Base-by-base conservation (phyloP, 1,140 invertebrate genomes). In the Drosophila willistoni region DNA sequence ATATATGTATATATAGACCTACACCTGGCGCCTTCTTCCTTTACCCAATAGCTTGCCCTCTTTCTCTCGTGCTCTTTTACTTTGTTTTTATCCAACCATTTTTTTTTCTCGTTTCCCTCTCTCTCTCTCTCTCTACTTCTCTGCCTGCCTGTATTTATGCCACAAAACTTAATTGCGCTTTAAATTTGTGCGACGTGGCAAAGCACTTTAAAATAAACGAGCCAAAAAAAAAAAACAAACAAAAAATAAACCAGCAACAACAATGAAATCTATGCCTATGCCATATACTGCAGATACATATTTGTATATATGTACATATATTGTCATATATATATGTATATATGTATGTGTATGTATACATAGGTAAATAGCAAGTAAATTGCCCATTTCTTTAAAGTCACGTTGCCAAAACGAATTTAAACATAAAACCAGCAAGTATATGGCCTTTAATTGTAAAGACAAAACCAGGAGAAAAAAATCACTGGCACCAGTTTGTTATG, bases 161-260 rank as follows among this genome's bases (percentile, higher is more conserved):
- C 74, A 56, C 74, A 77, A 77, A 77, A 77, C 61, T 77, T 77
- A 77, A 77, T 77, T 77, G 74, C 73, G 67, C 73, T 77, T 77
- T 76, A 76, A 76, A 76, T 76, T 76, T 68, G 60, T 63, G 55
- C 69, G 12, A 34, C 14, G 19, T 57, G 61, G 14, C 77, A 67
- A 73, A 84, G 68, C 68, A 79, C 72, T 73, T 75, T 59, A 47
- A 47, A 61, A 62, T 57, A 78, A 64, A 71, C 60, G 19, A 64
- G 60, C 63, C 14, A 83, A 83, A 70, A 71, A 39, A 10, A 39
- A 12, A 39, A 12, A 64, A 64, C n/a, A n/a, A n/a, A n/a, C n/a
- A 70, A 71, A 39, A 10, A 39, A 12, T 13, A 12, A 64, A 64
- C 62, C 62, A 81, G 77, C 70, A 72, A 72, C 68, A 54, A 71